phyloP scores from a whole-genome alignment of 35 echinoderm and acorn worm species.

The Apostichopus japonicus region DNA sequence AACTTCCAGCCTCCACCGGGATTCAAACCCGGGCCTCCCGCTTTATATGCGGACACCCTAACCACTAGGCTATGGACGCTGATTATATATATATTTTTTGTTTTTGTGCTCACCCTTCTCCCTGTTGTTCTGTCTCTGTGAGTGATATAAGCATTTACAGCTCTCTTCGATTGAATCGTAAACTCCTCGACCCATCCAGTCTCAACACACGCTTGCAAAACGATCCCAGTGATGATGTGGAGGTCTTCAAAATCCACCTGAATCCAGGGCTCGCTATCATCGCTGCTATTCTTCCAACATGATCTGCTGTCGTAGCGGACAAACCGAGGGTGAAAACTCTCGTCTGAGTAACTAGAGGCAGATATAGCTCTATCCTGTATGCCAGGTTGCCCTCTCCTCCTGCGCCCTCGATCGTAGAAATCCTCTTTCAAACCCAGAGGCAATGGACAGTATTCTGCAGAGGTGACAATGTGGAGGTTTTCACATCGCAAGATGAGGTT shows the following conservation, averaged over 20 bases:
- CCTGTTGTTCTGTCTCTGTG: constrained; percentile 19
- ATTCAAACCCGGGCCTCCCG: too few species aligned
- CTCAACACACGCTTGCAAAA: constrained; percentile 69
- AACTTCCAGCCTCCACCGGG: too few species aligned
- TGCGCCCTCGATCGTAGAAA: background rate
- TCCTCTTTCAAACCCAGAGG: constrained; percentile 74
- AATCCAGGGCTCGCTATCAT: constrained; percentile 69
- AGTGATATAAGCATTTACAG: constrained; percentile 20
- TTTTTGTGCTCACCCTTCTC: background rate
- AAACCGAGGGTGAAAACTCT: constrained; percentile 54
- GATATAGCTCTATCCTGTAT: constrained; percentile 63
- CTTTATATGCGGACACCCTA: too few species aligned
- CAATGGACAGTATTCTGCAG: constrained; percentile 71
- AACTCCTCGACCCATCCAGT: constrained; percentile 63
- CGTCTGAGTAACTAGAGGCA: constrained; percentile 65
- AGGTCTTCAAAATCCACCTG: constrained; percentile 63
- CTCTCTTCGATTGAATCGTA: constrained; percentile 50
- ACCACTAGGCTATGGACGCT: too few species aligned
- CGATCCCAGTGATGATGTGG: constrained; percentile 74
- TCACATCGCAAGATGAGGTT: background rate
- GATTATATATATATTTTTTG: too few species aligned
- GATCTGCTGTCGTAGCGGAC: constrained; percentile 57
- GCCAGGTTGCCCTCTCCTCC: background rate
- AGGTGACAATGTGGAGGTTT: background rate
- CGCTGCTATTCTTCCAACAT: constrained; percentile 58